Conservation (phyloP, 2,888 invertebrate species). For the Sabatieria punctata region DNA sequence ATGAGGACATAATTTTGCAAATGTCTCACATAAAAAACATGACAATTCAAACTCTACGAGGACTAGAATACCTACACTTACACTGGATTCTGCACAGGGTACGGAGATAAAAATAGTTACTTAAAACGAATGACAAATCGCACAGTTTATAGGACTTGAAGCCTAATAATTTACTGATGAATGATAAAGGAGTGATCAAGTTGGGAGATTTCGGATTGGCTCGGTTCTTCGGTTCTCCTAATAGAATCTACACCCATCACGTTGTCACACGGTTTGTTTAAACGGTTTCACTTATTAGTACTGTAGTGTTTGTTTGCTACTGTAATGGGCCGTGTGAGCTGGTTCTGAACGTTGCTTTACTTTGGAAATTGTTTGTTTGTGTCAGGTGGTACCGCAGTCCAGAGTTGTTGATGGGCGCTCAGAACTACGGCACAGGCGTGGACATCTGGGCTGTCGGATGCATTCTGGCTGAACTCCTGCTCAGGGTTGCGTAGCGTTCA, state of each 20-base stretch:
- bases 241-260: conserved; percentile 79
- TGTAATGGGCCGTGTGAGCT: neutral
- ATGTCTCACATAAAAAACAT: conserved; percentile 88
- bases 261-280: conserved; percentile 62
- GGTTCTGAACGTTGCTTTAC: neutral
- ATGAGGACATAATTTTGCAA: conserved; percentile 65
- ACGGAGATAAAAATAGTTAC: conserved; percentile 13
- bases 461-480: conserved; percentile 71
- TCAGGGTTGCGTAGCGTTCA: conserved; percentile 27
- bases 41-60: conserved; percentile 78
- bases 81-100: conserved; percentile 89
- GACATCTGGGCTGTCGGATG: conserved; percentile 99
- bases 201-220: conserved; percentile 98
- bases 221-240: conserved; percentile 89
- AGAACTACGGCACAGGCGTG: conserved; percentile 85
- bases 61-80: conserved; percentile 79
- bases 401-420: conserved; percentile 82
- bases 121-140: neutral
- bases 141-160: conserved; percentile 56
- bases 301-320: neutral
- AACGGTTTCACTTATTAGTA: neutral
- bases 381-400: conserved; percentile 51
- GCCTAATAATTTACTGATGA: conserved; percentile 91
- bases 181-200: conserved; percentile 75
- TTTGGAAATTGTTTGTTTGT: conserved; percentile 5